Evolutionary conservation across 2,113 vertebrate genomes (phyloP).

Genomic region (Trichomycterus rosablanca): DNA sequence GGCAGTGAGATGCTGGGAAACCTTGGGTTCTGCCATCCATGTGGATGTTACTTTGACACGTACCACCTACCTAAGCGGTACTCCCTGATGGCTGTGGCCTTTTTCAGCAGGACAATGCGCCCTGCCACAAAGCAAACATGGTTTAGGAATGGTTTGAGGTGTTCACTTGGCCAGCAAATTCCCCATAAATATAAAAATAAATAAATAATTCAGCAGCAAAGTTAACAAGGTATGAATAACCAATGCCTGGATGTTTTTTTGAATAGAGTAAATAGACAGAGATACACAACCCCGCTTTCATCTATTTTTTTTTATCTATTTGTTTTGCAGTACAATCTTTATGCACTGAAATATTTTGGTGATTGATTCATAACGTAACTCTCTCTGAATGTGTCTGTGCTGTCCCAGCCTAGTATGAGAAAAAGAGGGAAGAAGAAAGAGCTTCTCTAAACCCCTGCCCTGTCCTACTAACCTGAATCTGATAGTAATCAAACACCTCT

Average conservation of each 20-base stretch:
- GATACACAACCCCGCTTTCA: background rate
- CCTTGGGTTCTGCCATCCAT: no score
- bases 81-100: no score
- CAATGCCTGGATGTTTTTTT: background rate
- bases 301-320: background rate
- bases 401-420: slow-evolving; percentile 7
- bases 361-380: slow-evolving; percentile 2
- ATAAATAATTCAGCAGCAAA: background rate
- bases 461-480: slow-evolving; percentile 32
- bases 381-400: slow-evolving; percentile 2
- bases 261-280: background rate
- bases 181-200: no score
- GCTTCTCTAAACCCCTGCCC: slow-evolving; percentile 9
- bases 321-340: background rate
- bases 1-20: no score
- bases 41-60: no score
- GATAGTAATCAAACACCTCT: slow-evolving; percentile 40
- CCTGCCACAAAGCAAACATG: no score
- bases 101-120: no score
- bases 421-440: slow-evolving; percentile 3
- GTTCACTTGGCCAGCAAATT: no score
- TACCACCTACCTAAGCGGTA: no score
- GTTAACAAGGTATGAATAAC: background rate
- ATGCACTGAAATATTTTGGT: background rate
- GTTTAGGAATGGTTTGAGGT: no score